These are phyloP conservation scores for Cryptomyrus ogoouensis DNA, from an alignment of 2,113 vertebrate species.

Conservation along the genomic window DNA sequence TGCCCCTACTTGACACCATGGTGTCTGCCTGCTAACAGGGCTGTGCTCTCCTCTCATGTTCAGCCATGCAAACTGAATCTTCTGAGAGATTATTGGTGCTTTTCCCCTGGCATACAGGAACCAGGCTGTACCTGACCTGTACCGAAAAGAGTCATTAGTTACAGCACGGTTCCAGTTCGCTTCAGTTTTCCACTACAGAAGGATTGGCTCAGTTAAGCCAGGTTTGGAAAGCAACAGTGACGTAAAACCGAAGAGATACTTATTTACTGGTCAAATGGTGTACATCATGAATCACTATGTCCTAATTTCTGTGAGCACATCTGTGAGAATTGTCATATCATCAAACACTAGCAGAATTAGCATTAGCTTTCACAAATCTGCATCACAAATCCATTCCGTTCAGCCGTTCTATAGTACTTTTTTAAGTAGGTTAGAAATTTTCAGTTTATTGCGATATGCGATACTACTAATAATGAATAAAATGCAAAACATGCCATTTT, in stretches of 20 bases:
- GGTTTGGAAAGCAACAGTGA: not conserved
- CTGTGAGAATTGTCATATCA: not conserved
- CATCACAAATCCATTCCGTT: not conserved
- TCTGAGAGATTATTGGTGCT: not conserved
- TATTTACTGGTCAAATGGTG: not conserved
- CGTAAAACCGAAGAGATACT: not conserved
- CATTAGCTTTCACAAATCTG: not conserved
- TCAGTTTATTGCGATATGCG: not conserved
- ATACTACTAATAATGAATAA: not conserved
- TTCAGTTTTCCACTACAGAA: not conserved
- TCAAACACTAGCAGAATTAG: not conserved
- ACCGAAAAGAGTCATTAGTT: not conserved
- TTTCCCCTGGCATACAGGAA: not conserved
- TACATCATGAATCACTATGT: not conserved
- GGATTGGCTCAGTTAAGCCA: not conserved
- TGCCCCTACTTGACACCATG: not conserved
- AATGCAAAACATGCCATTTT: not conserved
- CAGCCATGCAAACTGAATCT: not conserved
- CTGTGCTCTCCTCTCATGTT: not conserved
- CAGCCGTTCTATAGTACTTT: not conserved
- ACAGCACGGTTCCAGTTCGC: not conserved
- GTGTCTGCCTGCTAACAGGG: not conserved
- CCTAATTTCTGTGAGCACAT: not conserved
- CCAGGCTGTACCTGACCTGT: not conserved
- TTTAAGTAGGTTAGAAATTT: not conserved